Percentiles rank a stretch among this genome's conserved stretches.
Conservation (phyloP, 2,888 invertebrate genomes). For the Creontiades dilutus region DNA sequence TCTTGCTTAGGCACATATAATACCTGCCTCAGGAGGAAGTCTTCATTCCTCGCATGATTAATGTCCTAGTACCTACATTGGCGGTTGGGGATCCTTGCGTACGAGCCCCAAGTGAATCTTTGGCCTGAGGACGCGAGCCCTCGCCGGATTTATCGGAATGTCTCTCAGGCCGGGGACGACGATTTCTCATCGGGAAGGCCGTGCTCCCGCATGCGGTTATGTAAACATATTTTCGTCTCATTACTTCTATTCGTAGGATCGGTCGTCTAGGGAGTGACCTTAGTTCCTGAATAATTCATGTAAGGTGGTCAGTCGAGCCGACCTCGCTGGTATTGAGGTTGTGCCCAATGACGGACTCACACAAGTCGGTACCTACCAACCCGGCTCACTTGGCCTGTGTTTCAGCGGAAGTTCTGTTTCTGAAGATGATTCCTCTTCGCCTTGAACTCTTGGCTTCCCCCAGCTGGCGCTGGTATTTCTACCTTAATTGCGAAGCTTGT, state of each 20-base stretch:
- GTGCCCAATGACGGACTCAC: slow-evolving; percentile 17
- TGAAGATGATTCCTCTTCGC: not conserved
- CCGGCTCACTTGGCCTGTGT: not conserved
- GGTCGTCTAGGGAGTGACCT: slow-evolving; percentile 42
- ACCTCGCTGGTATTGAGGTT: slow-evolving; percentile 26
- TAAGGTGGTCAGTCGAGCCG: slow-evolving; percentile 16
- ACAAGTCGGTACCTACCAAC: not conserved
- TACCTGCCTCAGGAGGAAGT: no score
- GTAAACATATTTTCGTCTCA: slow-evolving; percentile 42
- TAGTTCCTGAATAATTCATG: slow-evolving; percentile 30
- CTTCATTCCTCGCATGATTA: no score
- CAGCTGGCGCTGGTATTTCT: not conserved
- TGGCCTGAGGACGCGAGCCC: not conserved
- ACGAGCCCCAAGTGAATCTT: not conserved
- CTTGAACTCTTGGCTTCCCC: not conserved
- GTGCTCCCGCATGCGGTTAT: slow-evolving; percentile 36
- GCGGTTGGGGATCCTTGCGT: no score
- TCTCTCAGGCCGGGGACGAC: slow-evolving; percentile 6
- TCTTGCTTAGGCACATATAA: no score
- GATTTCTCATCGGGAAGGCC: slow-evolving; percentile 42
- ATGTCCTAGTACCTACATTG: no score
- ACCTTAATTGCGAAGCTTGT: no score
- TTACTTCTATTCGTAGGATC: slow-evolving; percentile 36
- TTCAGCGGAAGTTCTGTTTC: not conserved
- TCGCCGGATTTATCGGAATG: slow-evolving; percentile 24